A percentile compares a stretch with the other conserved stretches of the same genome.
phyloP scores from a whole-genome alignment of 2,797 vertebrate species.

The Eulemur albifrons region DNA sequence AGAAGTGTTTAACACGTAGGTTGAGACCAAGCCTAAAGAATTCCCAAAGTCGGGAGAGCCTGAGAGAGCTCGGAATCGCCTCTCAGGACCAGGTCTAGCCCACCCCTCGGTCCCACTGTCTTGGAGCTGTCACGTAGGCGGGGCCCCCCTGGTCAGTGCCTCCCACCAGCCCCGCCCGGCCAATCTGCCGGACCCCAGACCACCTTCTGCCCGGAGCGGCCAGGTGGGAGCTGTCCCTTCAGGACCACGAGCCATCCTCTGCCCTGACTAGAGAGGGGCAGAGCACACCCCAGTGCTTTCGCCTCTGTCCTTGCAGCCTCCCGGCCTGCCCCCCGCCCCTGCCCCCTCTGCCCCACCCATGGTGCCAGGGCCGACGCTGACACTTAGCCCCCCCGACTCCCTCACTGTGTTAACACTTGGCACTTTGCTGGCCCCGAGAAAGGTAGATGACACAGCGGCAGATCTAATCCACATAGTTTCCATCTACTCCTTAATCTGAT shows the following conservation, averaged over 20 bases:
- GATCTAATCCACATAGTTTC: slow-evolving; percentile 25
- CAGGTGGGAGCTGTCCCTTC: slow-evolving; percentile 66
- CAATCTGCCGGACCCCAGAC: background rate
- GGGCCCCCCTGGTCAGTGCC: slow-evolving; percentile 43
- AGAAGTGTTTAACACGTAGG: slow-evolving; percentile 41
- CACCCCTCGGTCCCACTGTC: slow-evolving; percentile 47
- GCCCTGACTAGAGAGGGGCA: slow-evolving; percentile 51
- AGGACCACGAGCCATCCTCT: slow-evolving; percentile 78
- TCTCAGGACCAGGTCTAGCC: slow-evolving; percentile 42
- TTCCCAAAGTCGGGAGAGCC: slow-evolving; percentile 37
- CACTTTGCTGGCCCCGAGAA: slow-evolving; percentile 54
- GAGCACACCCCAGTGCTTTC: slow-evolving; percentile 56
- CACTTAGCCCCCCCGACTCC: slow-evolving; percentile 37
- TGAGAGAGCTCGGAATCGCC: slow-evolving; percentile 47
- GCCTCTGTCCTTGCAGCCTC: background rate
- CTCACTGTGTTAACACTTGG: slow-evolving; percentile 73
- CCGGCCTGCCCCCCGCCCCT: background rate
- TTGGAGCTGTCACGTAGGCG: background rate
- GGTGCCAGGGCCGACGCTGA: slow-evolving; percentile 57
- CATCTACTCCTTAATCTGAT: slow-evolving; percentile 58
- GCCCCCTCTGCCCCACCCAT: background rate
- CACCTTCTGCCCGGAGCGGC: background rate
- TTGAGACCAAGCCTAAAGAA: slow-evolving; percentile 51
- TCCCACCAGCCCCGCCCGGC: slow-evolving; percentile 45
- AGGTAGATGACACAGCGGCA: slow-evolving; percentile 49